A percentile compares a stretch with the other conserved stretches of the same genome.
phyloP scores from a whole-genome alignment of 2,113 vertebrate genomes.

The Oryzias celebensis region DNA sequence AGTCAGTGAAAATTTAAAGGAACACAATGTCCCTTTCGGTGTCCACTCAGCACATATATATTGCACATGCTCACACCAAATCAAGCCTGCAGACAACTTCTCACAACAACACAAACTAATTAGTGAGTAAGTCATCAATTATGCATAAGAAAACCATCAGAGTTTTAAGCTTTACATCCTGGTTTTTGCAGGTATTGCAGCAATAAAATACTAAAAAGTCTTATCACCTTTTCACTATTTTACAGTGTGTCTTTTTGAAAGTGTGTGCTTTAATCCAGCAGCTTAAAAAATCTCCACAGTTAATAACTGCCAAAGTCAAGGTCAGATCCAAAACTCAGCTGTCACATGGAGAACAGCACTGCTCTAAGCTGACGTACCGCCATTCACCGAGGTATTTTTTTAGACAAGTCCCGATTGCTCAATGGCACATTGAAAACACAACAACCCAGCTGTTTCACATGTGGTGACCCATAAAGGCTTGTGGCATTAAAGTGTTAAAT shows the following conservation, averaged over 20 bases:
- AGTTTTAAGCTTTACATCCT: too few species aligned
- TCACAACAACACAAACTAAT: neutral
- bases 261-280: neutral
- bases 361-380: conserved; percentile 46
- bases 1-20: too few species aligned
- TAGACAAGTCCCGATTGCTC: conserved; percentile 26
- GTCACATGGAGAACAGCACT: conserved; percentile 43
- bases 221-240: too few species aligned
- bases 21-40: too few species aligned
- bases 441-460: conserved; percentile 12
- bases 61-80: neutral
- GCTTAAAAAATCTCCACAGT: conserved; percentile 7
- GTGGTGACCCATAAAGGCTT: neutral
- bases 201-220: too few species aligned
- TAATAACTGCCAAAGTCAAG: conserved; percentile 30
- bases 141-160: neutral
- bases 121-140: neutral
- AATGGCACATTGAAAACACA: conserved; percentile 3
- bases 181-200: too few species aligned
- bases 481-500: neutral
- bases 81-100: neutral
- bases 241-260: neutral
- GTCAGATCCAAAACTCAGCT: conserved; percentile 32
- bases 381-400: conserved; percentile 13
- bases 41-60: neutral